These are phyloP conservation scores for Agrochola circellaris DNA, from an alignment of 2,888 invertebrate species.

Conservation along the genomic window DNA sequence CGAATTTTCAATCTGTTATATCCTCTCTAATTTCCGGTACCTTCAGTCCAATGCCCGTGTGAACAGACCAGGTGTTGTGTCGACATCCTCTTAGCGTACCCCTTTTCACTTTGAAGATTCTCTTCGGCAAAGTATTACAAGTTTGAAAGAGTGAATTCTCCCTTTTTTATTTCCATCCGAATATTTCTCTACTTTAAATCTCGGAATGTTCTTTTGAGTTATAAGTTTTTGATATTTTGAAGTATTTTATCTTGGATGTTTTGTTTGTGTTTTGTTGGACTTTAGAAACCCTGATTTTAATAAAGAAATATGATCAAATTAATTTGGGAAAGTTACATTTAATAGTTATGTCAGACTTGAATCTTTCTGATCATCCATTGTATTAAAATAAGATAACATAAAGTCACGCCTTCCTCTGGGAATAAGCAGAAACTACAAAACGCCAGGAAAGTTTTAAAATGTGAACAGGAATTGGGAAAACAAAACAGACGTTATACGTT, in stretches of 20 bases:
- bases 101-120: constrained; percentile 79
- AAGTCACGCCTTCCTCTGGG: background rate
- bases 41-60: constrained; percentile 72
- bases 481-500: no score
- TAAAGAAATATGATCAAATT: background rate
- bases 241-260: constrained; percentile 32
- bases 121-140: constrained; percentile 75
- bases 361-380: background rate
- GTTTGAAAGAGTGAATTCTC: constrained; percentile 72
- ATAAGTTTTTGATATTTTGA: constrained; percentile 59
- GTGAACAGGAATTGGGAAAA: background rate
- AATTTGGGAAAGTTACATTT: background rate
- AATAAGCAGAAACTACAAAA: background rate
- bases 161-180: constrained; percentile 68
- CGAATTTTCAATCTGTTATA: constrained; percentile 73
- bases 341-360: background rate
- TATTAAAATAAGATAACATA: background rate
- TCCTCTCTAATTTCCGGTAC: constrained; percentile 71
- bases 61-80: constrained; percentile 73
- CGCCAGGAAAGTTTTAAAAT: background rate
- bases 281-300: constrained; percentile 6
- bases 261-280: constrained; percentile 34
- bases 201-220: constrained; percentile 68
- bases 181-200: constrained; percentile 71
- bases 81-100: constrained; percentile 66